phyloP scores from a whole-genome alignment of 1,140 invertebrate species.

The Anadara kagoshimensis region DNA sequence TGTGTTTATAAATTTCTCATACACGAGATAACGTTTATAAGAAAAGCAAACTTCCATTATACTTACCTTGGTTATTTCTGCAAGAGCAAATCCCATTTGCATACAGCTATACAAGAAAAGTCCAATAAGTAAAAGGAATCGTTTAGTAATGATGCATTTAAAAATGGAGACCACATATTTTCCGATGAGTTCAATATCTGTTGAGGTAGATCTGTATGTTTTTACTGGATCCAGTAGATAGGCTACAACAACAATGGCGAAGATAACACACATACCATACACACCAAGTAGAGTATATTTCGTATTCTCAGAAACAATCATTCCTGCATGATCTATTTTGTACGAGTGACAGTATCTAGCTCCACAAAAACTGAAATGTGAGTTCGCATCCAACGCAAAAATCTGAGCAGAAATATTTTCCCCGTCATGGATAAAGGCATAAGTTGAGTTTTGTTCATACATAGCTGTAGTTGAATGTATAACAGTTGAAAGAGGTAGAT shows the following conservation, averaged over 20 bases:
- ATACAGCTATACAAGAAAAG: constrained; percentile 53
- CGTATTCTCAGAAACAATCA: constrained; percentile 28
- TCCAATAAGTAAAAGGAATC: constrained; percentile 50
- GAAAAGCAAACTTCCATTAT: too few relatives aligned
- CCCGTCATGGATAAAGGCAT: too few relatives aligned
- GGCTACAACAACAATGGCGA: constrained; percentile 50
- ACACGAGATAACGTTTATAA: too few relatives aligned
- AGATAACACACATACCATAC: constrained; percentile 49
- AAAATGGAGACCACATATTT: constrained; percentile 50
- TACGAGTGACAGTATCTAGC: constrained; percentile 54
- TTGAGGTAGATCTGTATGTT: constrained; percentile 13
- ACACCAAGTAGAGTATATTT: constrained; percentile 59
- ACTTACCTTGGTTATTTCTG: constrained; percentile 58
- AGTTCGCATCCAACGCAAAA: too few relatives aligned
- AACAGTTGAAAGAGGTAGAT: neutral
- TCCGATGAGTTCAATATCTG: constrained; percentile 33
- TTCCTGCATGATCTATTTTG: constrained; percentile 31
- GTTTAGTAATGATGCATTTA: constrained; percentile 43
- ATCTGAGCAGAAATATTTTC: too few relatives aligned
- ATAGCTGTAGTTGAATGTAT: too few relatives aligned
- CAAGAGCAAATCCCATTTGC: constrained; percentile 54
- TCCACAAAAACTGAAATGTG: constrained; percentile 44
- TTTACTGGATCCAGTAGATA: constrained; percentile 59
- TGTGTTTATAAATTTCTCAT: too few relatives aligned
- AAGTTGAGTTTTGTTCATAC: too few relatives aligned